phyloP scores from a whole-genome alignment of 2,888 invertebrate species.

The Melinaea menophilus region DNA sequence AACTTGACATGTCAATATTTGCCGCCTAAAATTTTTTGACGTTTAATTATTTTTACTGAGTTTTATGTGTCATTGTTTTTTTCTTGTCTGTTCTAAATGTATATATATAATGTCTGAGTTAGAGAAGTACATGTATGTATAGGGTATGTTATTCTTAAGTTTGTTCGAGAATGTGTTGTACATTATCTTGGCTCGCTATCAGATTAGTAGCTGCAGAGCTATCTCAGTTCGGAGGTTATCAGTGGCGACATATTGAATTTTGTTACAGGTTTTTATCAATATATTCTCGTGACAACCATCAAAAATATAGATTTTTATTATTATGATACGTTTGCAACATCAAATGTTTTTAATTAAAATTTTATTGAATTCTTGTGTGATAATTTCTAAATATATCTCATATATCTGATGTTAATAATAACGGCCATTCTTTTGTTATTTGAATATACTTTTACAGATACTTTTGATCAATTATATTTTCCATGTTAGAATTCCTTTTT shows the following conservation, averaged over 20 bases:
- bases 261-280: slow-evolving; percentile 15
- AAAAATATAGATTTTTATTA: not conserved
- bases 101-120: not conserved
- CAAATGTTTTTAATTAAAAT: too few relatives aligned
- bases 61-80: too few relatives aligned
- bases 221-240: slow-evolving; percentile 35
- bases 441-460: too few relatives aligned
- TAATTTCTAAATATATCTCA: too few relatives aligned
- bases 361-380: too few relatives aligned
- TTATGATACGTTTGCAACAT: not conserved
- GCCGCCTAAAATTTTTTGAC: too few relatives aligned
- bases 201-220: slow-evolving; percentile 29
- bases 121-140: not conserved
- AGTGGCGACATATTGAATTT: slow-evolving; percentile 17
- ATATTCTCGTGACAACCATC: not conserved
- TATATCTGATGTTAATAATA: too few relatives aligned
- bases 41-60: too few relatives aligned
- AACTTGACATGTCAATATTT: too few relatives aligned
- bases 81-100: not conserved
- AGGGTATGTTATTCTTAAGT: not conserved
- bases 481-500: too few relatives aligned
- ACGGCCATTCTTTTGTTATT: too few relatives aligned
- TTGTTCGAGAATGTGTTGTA: not conserved
- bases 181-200: slow-evolving; percentile 21
- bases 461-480: too few relatives aligned